Base-by-base conservation (phyloP, 2,797 vertebrate species). In the Nasua narica region DNA sequence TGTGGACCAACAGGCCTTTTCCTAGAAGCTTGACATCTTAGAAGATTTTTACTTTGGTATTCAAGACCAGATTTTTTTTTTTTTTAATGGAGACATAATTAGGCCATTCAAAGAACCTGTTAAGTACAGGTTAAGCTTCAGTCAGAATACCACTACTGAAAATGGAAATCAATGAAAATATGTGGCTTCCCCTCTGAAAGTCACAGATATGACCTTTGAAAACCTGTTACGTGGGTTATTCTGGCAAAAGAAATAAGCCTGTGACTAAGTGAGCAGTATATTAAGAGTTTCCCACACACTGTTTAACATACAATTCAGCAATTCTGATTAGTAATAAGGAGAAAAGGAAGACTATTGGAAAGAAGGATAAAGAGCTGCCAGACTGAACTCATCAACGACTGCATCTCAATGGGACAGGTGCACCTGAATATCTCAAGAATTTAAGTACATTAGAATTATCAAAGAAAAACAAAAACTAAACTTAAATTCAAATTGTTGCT, bases 231-330 rank as follows among this genome's bases (percentile, higher is more conserved):
- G 93, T 98, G 96, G 94, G 92, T 98, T 98, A 96, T 95, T 97
- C 97, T 98, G 97, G 97, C 96, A 98, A 98, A 95, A 96, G 98
- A 98, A 98, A 96, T 94, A 98, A 94, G 87, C 70, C 86, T 56
- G 78, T 98, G 98, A 98, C 98, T 98, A 98, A 98, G 83, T 65
- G 27, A 96, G 98, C 97, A 96, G 97, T 96, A 97, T 96, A 91
- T 98, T 97, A 98, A 98, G 97, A 97, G 93, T 98, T 98, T 98
- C 98, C 97, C 98, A 98, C 98, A 97, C 97, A 92, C 96, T 95
- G 74, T 96, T 98, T 96, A 98, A 97, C 96, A 98, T 96, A 97
- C 96, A 96, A 91, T 89, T 91, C 62, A 98, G 97, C 91, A 94
- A 95, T 95, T 94, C 92, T 65, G 97, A 90, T 97, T 95, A 97